Evolutionary conservation across 2,113 vertebrate species (phyloP).

Genomic region (Delphinus delphis): DNA sequence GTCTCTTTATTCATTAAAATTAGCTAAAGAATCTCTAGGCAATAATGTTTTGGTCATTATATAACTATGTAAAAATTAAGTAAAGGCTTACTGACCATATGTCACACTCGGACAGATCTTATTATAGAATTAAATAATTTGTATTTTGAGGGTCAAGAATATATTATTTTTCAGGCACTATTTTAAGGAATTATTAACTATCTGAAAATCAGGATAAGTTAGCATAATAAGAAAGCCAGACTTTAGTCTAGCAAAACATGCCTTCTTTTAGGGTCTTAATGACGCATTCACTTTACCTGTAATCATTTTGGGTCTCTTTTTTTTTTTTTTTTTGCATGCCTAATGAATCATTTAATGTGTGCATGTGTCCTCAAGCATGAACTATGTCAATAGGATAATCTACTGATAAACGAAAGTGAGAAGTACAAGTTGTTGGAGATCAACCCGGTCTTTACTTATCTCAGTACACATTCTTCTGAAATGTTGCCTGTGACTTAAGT

Average conservation of each 20-base stretch:
- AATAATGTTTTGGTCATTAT: conserved; percentile 57
- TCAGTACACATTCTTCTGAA: conserved; percentile 30
- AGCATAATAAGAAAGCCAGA: background rate
- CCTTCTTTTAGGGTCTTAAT: background rate
- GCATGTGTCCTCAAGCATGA: background rate
- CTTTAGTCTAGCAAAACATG: background rate
- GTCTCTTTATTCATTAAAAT: conserved; percentile 24
- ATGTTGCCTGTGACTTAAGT: conserved; percentile 18
- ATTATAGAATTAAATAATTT: conserved; percentile 35
- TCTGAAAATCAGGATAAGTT: conserved; percentile 23
- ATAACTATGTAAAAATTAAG: background rate
- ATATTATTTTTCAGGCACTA: background rate
- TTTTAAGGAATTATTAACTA: conserved; percentile 55
- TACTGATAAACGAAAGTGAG: conserved; percentile 45
- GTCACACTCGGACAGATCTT: background rate
- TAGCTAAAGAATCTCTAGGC: conserved; percentile 62
- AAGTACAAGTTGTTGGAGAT: background rate
- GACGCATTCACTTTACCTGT: background rate
- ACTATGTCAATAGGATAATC: background rate
- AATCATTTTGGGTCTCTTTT: background rate
- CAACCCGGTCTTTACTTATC: background rate
- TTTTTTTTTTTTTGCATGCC: background rate
- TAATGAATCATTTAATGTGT: background rate
- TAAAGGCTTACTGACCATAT: background rate
- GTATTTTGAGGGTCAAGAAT: background rate